Percentiles rank a stretch among this genome's conserved stretches.
These are phyloP conservation scores for Octomys mimax DNA, from an alignment of 2,797 vertebrate genomes.

Conservation along the genomic window DNA sequence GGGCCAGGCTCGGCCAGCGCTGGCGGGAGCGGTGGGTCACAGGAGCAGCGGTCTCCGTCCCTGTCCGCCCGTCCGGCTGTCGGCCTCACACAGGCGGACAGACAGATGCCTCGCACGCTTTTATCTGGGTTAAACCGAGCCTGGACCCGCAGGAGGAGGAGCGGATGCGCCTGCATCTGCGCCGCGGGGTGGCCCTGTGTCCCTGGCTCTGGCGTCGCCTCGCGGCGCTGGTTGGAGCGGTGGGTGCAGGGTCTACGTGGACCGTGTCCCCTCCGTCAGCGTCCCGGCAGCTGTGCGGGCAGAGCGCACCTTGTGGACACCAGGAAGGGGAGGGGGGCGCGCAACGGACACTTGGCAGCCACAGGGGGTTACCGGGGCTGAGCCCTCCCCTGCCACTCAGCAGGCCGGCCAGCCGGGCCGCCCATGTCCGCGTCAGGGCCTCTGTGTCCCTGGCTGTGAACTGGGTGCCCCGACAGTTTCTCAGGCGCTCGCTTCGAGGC, in stretches of 20 bases:
- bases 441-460: not conserved
- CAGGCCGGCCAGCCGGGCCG: not conserved
- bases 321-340: fast-evolving
- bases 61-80: constrained; percentile 46
- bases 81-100: constrained; percentile 36
- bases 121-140: constrained; percentile 46
- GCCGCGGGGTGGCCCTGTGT: not conserved
- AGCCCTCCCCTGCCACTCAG: not conserved
- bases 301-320: not conserved
- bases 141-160: not conserved
- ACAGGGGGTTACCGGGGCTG: not conserved
- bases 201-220: not conserved
- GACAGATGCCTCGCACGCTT: not conserved
- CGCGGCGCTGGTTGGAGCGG: not conserved
- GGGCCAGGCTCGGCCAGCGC: not conserved
- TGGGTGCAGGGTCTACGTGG: not conserved
- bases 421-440: not conserved
- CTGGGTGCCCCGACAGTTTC: not conserved
- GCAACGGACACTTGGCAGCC: not conserved
- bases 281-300: not conserved
- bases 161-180: not conserved
- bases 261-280: not conserved
- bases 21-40: not conserved
- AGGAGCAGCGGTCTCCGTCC: not conserved
- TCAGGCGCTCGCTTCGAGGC: not conserved